Evolutionary conservation across 2,113 vertebrate species (phyloP).

Genomic region (Entosphenus tridentatus): DNA sequence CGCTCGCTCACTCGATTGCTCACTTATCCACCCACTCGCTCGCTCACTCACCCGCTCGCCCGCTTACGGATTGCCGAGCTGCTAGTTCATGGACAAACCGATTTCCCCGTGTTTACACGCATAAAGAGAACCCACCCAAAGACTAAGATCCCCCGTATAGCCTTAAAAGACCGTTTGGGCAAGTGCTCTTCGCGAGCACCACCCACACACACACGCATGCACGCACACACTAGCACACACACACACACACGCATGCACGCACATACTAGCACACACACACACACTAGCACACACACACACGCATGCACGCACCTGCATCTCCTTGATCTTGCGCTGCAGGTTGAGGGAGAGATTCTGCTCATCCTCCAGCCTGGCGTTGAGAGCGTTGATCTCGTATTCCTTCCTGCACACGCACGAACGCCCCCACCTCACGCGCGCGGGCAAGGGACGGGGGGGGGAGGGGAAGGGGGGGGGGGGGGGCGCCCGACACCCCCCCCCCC

Average conservation of each 20-base stretch:
- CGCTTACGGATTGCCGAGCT: too few relatives aligned
- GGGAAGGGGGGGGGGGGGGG: too few relatives aligned
- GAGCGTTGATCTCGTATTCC: constrained; percentile 27
- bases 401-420: constrained; percentile 16
- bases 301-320: constrained; percentile 23
- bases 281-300: fast-evolving
- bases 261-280: not conserved
- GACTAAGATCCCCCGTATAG: not conserved
- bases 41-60: too few relatives aligned
- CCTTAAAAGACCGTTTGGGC: too few relatives aligned
- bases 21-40: too few relatives aligned
- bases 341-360: constrained; percentile 28
- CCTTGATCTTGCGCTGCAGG: constrained; percentile 27
- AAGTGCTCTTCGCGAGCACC: not conserved
- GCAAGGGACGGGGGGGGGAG: too few relatives aligned
- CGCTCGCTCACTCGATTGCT: too few relatives aligned
- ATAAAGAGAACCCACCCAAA: not conserved
- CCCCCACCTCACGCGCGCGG: too few relatives aligned
- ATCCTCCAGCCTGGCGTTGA: constrained; percentile 26
- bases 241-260: not conserved
- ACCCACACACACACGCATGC: not conserved
- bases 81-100: too few relatives aligned
- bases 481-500: too few relatives aligned
- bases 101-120: not conserved
- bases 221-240: not conserved